Conservation (phyloP, 1,140 invertebrate species). For the Zaprionus kolodkinae region DNA sequence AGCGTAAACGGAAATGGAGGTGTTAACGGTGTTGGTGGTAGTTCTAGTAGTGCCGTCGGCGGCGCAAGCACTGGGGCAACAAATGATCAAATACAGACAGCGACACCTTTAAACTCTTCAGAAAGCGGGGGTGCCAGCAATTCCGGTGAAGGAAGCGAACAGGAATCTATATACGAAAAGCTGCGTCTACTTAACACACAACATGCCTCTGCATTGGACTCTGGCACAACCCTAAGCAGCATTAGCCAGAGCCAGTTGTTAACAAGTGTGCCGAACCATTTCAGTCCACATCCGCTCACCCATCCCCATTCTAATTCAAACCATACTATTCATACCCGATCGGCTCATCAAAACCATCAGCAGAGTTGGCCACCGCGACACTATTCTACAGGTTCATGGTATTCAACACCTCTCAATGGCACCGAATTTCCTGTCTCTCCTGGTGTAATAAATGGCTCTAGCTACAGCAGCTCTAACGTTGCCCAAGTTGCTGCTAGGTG, state of each 20-base stretch:
- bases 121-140: constrained; percentile 79
- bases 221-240: background rate
- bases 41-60: background rate
- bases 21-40: background rate
- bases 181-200: constrained; percentile 93
- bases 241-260: constrained; percentile 32
- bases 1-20: constrained; percentile 29
- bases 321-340: constrained; percentile 28
- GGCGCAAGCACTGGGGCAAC: background rate
- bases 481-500: background rate
- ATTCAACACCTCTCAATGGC: constrained; percentile 58
- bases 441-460: constrained; percentile 23
- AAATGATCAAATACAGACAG: constrained; percentile 60
- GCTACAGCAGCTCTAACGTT: constrained; percentile 25
- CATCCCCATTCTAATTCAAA: constrained; percentile 22
- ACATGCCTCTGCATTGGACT: constrained; percentile 46
- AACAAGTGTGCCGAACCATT: constrained; percentile 49
- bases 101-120: constrained; percentile 75
- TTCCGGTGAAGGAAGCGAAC: constrained; percentile 85
- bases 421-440: constrained; percentile 39
- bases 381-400: constrained; percentile 73
- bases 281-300: constrained; percentile 34
- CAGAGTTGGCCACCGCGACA: constrained; percentile 71
- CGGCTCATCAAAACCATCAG: constrained; percentile 26
- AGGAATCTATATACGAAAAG: constrained; percentile 93